phyloP scores from a whole-genome alignment of 2,888 invertebrate species.

The Pharmacophagus antenor region DNA sequence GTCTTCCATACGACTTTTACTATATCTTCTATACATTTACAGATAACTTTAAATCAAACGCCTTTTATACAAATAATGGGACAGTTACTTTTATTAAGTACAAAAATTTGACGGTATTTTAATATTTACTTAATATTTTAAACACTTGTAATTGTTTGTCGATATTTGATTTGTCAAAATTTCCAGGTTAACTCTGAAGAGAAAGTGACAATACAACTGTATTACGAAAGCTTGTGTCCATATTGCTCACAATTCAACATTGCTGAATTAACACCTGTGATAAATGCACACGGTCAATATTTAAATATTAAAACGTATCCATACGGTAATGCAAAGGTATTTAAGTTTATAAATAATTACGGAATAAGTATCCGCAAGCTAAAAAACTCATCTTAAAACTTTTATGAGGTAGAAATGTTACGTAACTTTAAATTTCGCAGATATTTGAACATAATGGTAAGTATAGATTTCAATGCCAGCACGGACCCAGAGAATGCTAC shows the following conservation, averaged over 20 bases:
- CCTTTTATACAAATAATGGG: constrained; percentile 1
- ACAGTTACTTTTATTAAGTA: background rate
- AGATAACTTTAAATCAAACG: constrained; percentile 6
- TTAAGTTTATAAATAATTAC: background rate
- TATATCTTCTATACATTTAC: background rate
- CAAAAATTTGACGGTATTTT: constrained; percentile 3
- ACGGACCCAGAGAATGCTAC: constrained; percentile 86
- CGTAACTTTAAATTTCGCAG: constrained; percentile 38
- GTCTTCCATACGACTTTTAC: background rate
- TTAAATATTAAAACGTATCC: constrained; percentile 41
- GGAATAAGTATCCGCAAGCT: too few relatives aligned
- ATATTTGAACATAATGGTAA: constrained; percentile 38
- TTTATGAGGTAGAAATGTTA: too few relatives aligned
- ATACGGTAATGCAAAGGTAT: constrained; percentile 48
- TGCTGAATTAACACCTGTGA: constrained; percentile 31
- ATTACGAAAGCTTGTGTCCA: constrained; percentile 46
- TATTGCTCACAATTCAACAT: constrained; percentile 38
- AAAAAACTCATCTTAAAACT: too few relatives aligned
- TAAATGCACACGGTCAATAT: constrained; percentile 34
- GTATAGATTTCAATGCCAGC: constrained; percentile 85
- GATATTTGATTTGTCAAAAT: background rate
- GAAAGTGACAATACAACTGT: constrained; percentile 40
- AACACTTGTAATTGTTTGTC: background rate
- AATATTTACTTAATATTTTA: background rate
- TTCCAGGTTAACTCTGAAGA: constrained; percentile 24